A percentile compares a stretch with the other conserved stretches of the same genome.
Evolutionary conservation across 2,888 invertebrate genomes (phyloP).

Genomic region (Heteropelma amictum): DNA sequence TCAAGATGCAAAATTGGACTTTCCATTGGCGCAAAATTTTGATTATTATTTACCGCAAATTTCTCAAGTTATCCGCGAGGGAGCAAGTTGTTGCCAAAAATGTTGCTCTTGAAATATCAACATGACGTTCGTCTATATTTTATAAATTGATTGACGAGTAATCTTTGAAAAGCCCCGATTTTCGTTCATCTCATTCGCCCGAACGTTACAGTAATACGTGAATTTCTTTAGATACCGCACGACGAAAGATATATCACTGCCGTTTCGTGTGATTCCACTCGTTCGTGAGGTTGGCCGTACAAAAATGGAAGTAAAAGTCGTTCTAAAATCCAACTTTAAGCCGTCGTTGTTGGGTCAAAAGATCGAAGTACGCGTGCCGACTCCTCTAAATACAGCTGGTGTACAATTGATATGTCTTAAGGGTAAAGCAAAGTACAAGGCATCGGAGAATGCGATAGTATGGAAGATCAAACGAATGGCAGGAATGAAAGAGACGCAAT

Average conservation of each 20-base stretch:
- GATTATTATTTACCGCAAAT: too few species aligned
- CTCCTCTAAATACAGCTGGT: slow-evolving; percentile 98
- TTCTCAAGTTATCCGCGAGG: too few species aligned
- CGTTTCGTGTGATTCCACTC: slow-evolving; percentile 99
- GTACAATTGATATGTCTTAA: slow-evolving; percentile 99
- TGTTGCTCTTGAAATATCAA: too few species aligned
- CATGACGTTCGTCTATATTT: too few species aligned
- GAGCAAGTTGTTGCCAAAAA: too few species aligned
- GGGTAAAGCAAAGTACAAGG: slow-evolving; percentile 99
- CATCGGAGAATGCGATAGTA: slow-evolving; percentile 99
- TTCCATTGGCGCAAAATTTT: too few species aligned
- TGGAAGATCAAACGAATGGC: slow-evolving; percentile 95
- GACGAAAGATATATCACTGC: slow-evolving; percentile 99
- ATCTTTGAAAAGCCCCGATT: not conserved
- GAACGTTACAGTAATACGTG: not conserved
- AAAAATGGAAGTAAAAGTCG: slow-evolving; percentile 99
- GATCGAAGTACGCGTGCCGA: slow-evolving; percentile 99
- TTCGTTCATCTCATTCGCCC: not conserved
- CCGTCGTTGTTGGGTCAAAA: slow-evolving; percentile 98
- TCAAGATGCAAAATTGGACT: too few species aligned
- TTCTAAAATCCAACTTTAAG: slow-evolving; percentile 99
- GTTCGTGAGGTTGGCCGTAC: slow-evolving; percentile 99
- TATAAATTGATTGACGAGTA: too few species aligned
- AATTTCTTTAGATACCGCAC: slow-evolving; percentile 90
- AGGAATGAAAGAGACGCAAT: slow-evolving; percentile 99